phyloP scores from a whole-genome alignment of 2,113 vertebrate species.

The Polypterus senegalus region DNA sequence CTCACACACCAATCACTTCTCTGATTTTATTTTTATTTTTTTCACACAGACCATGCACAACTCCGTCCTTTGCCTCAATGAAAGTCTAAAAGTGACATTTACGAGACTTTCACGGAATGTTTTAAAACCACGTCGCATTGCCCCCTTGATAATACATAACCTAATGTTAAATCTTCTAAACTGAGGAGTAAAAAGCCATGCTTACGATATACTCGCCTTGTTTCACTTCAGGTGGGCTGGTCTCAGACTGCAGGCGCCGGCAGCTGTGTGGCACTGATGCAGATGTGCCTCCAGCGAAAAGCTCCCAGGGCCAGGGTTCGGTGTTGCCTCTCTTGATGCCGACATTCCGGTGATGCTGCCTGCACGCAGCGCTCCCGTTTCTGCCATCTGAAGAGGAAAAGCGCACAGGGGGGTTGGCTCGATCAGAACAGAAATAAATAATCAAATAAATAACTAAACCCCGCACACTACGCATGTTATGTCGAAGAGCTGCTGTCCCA shows the following conservation, averaged over 20 bases:
- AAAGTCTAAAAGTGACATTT: no score
- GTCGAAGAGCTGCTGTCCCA: conserved; percentile 8
- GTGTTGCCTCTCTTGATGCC: conserved; percentile 18
- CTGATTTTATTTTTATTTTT: no score
- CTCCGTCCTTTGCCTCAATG: no score
- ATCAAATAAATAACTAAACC: conserved; percentile 8
- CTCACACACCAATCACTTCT: no score
- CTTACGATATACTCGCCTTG: conserved; percentile 12
- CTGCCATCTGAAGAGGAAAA: conserved; percentile 17
- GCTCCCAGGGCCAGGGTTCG: conserved; percentile 10
- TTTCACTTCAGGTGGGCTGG: not conserved
- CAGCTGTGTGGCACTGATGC: not conserved
- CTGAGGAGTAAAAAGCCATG: not conserved
- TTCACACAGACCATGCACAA: no score
- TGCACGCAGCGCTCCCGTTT: conserved; percentile 1
- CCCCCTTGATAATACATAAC: no score
- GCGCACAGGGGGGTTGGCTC: conserved; percentile 9
- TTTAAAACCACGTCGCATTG: no score
- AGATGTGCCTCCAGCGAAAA: not conserved
- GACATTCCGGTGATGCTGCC: conserved; percentile 24
- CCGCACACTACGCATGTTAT: not conserved
- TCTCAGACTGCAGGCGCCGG: not conserved
- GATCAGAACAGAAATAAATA: conserved; percentile 12
- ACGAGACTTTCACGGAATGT: no score
- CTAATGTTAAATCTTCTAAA: no score